phyloP scores from a whole-genome alignment of 2,797 vertebrate species.

The Coranthus polyacanthus region DNA sequence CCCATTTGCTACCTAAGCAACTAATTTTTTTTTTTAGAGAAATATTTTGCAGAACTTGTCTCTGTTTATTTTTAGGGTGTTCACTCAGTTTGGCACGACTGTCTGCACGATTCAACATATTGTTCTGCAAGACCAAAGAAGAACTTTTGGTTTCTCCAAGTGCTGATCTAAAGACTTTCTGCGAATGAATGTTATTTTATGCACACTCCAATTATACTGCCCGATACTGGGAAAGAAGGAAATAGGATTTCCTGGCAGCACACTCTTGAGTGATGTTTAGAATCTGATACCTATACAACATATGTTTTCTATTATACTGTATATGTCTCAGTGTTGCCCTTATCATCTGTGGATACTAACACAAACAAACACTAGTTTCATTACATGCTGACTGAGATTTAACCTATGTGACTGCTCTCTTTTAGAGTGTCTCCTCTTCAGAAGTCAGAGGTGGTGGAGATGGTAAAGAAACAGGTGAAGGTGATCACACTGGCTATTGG shows the following conservation, averaged over 20 bases:
- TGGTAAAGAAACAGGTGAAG: slow-evolving; percentile 99
- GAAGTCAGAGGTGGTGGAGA: slow-evolving; percentile 98
- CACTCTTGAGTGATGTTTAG: slow-evolving; percentile 1
- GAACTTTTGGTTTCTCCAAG: slow-evolving; percentile 22
- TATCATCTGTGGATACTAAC: too few relatives aligned
- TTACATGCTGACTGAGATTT: not conserved
- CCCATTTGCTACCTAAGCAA: not conserved
- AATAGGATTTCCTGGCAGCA: slow-evolving; percentile 15
- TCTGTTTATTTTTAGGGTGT: slow-evolving; percentile 42
- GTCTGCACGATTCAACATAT: slow-evolving; percentile 8
- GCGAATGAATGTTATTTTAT: slow-evolving; percentile 42
- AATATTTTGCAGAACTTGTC: slow-evolving; percentile 10
- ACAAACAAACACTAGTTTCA: not conserved
- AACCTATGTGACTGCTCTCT: slow-evolving; percentile 17
- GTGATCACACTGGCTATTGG: slow-evolving; percentile 97
- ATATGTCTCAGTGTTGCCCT: not conserved
- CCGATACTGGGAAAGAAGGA: slow-evolving; percentile 15
- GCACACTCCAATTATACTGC: slow-evolving; percentile 21
- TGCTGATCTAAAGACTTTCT: slow-evolving; percentile 42
- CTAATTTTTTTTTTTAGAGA: not conserved
- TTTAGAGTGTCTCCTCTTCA: slow-evolving; percentile 97
- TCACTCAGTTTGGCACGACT: slow-evolving; percentile 31
- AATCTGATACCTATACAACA: not conserved
- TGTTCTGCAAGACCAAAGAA: slow-evolving; percentile 32
- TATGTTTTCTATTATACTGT: slow-evolving; percentile 4